A percentile compares a stretch with the other conserved stretches of the same genome.
These are phyloP conservation scores for Arge pagana DNA, from an alignment of 2,888 invertebrate species.

Conservation along the genomic window DNA sequence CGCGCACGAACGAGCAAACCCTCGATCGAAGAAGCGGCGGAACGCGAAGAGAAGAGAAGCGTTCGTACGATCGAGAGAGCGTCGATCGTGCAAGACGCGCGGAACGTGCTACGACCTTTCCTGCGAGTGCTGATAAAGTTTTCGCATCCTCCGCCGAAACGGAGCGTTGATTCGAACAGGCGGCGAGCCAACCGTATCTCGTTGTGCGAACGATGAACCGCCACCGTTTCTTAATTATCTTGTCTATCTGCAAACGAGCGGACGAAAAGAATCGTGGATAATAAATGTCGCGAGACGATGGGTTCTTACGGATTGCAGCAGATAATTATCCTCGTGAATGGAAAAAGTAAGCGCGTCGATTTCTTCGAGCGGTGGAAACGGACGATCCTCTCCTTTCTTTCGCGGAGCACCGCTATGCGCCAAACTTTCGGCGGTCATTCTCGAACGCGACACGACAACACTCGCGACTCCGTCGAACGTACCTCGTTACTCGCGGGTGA, in stretches of 20 bases:
- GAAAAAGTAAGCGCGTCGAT: not conserved
- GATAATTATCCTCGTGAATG: slow-evolving; percentile 16
- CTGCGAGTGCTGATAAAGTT: slow-evolving; percentile 27
- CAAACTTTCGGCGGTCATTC: not conserved
- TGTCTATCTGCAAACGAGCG: slow-evolving; percentile 27
- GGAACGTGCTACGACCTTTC: no score
- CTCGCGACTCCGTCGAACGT: not conserved
- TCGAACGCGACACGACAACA: no score
- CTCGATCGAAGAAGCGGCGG: no score
- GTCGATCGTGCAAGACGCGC: no score
- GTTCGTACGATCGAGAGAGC: no score
- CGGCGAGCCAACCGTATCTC: slow-evolving; percentile 33
- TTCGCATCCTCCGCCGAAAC: slow-evolving; percentile 28
- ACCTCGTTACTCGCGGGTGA: not conserved
- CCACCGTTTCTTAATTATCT: slow-evolving; percentile 33
- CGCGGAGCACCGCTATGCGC: not conserved
- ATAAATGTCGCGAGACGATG: not conserved
- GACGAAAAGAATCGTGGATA: not conserved
- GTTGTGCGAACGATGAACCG: slow-evolving; percentile 31
- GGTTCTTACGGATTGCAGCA: slow-evolving; percentile 15
- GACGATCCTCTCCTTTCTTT: not conserved
- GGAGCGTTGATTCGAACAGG: slow-evolving; percentile 23
- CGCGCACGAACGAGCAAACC: no score
- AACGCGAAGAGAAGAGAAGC: no score
- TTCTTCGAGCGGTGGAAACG: not conserved